Evolutionary conservation across 2,888 invertebrate genomes (phyloP), one percentile per base, ranked within the genome.

Genomic region (Salpingus planirostris): DNA sequence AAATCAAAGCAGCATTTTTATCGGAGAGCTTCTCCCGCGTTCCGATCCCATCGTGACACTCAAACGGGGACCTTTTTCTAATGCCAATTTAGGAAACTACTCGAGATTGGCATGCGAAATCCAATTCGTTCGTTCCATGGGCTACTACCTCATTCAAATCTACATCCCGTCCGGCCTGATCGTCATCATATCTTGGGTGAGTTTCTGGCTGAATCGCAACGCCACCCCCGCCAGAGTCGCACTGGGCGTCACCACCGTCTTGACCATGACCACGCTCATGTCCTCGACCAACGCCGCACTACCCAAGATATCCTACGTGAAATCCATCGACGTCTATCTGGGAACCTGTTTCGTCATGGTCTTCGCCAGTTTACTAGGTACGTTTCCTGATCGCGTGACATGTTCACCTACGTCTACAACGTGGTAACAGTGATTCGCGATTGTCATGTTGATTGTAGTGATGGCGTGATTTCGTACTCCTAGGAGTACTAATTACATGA

Each of bases 341-440:
- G 92, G 92, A 60, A 93, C 92, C 60, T 93, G 92, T 73, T 95
- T 95, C 86, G 90, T 95, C 65, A 95, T 95, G 93, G 95, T 95
- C 64, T 95, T 95, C 75, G 93, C 93, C 57, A 92, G 92, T 67
- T 74, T 96, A 63, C 72, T 96, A 71, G 91, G 90, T 89, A n/a
- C n/a, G n/a, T n/a, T n/a, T n/a, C n/a, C n/a, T n/a, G n/a, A n/a
- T n/a, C n/a, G n/a, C n/a, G n/a, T n/a, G n/a, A n/a, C n/a, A n/a
- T n/a, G n/a, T n/a, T n/a, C n/a, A n/a, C n/a, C n/a, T n/a, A n/a
- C n/a, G n/a, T n/a, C n/a, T n/a, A n/a, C n/a, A n/a, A n/a, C n/a
- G n/a, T n/a, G n/a, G n/a, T n/a, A n/a, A n/a, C n/a, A n/a, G n/a
- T n/a, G n/a, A n/a, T n/a, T n/a, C n/a, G n/a, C n/a, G n/a, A n/a